These are phyloP conservation scores for Tinea semifulvella DNA, from an alignment of 2,888 invertebrate species.

Conservation along the genomic window DNA sequence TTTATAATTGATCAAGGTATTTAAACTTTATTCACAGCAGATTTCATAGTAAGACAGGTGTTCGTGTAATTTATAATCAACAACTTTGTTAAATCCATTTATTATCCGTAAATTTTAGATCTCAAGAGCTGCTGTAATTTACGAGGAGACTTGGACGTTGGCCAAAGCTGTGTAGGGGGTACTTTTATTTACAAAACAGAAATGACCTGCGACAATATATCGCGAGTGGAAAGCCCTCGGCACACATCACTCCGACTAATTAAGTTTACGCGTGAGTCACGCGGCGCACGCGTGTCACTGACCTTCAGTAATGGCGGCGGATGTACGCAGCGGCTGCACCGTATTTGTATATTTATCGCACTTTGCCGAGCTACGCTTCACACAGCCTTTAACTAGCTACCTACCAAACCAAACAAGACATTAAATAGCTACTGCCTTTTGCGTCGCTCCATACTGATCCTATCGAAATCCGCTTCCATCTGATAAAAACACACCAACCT, in stretches of 20 bases:
- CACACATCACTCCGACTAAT: slow-evolving; percentile 26
- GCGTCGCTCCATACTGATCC: too few relatives aligned
- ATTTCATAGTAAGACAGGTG: too few relatives aligned
- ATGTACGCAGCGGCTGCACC: slow-evolving; percentile 17
- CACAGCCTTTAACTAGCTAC: slow-evolving; percentile 25
- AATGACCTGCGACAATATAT: slow-evolving; percentile 14
- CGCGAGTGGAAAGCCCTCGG: not conserved
- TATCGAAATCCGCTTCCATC: not conserved
- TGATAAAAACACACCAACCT: not conserved
- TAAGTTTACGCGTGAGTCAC: slow-evolving; percentile 39
- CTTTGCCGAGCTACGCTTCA: slow-evolving; percentile 30
- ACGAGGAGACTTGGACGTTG: not conserved
- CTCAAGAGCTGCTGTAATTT: too few relatives aligned
- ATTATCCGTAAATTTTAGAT: too few relatives aligned
- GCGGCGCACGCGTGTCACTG: slow-evolving; percentile 41
- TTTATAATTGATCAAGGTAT: too few relatives aligned
- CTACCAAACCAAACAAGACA: not conserved
- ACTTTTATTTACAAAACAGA: slow-evolving; percentile 12
- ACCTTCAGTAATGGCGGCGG: slow-evolving; percentile 45
- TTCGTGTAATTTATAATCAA: too few relatives aligned
- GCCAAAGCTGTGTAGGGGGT: slow-evolving; percentile 8
- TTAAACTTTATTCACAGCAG: too few relatives aligned
- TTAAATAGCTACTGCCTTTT: too few relatives aligned
- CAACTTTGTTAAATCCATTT: too few relatives aligned
- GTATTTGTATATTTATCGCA: slow-evolving; percentile 35